Conservation (phyloP, 2,113 vertebrate species). For the Sigmodon hispidus region DNA sequence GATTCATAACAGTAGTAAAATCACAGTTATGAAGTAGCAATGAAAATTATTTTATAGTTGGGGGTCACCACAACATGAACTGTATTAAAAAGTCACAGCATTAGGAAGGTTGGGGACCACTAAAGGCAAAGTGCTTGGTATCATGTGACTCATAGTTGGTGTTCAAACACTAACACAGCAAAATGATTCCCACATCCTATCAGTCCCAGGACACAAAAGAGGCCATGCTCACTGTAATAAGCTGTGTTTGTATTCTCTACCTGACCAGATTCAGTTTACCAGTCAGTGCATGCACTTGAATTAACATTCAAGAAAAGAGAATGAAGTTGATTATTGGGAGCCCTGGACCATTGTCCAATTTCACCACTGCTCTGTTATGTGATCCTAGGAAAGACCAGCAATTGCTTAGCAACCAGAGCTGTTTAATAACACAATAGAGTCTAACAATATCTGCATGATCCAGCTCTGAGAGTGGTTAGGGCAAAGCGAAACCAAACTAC, state of each 20-base stretch:
- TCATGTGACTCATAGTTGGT: background rate
- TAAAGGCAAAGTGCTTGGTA: constrained; percentile 2
- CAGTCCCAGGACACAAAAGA: background rate
- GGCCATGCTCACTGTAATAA: background rate
- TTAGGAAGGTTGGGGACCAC: background rate
- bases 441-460: background rate
- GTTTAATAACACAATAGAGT: background rate
- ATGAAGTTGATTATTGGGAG: background rate
- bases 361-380: background rate
- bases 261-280: background rate
- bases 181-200: background rate
- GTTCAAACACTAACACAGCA: background rate
- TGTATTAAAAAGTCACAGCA: background rate
- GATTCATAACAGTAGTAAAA: background rate
- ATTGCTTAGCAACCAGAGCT: background rate
- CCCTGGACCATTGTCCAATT: background rate
- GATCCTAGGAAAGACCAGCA: background rate
- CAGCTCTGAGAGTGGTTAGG: background rate
- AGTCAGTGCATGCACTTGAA: background rate
- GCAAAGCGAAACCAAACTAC: constrained; percentile 21
- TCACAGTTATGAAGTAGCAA: background rate
- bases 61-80: background rate
- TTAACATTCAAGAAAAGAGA: constrained; percentile 19
- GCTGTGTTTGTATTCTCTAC: background rate
- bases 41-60: background rate